Conservation (phyloP, 2,113 vertebrate species). For the Hippocampus mohnikei region DNA sequence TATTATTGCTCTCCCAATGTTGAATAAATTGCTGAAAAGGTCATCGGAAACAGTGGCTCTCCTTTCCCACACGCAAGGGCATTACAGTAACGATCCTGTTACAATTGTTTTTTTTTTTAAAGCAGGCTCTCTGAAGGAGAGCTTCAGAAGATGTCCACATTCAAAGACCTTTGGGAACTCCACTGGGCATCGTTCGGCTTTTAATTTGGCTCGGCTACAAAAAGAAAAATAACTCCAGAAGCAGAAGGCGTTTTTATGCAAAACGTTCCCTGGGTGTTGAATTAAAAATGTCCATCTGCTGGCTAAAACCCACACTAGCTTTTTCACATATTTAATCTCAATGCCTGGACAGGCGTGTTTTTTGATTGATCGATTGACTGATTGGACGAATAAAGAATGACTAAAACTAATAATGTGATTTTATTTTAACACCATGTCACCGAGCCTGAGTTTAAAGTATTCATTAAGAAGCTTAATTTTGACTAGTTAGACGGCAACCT, state of each 20-base stretch:
- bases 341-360: not conserved
- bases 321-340: not conserved
- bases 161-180: not conserved
- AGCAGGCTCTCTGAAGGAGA: not conserved
- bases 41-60: too few relatives aligned
- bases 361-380: too few relatives aligned
- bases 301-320: not conserved
- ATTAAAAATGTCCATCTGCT: slow-evolving; percentile 1
- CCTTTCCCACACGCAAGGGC: too few relatives aligned
- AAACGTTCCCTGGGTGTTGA: not conserved
- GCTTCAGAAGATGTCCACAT: not conserved
- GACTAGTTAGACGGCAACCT: not conserved
- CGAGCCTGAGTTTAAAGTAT: not conserved
- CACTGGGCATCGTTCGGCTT: not conserved
- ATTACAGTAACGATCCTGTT: too few relatives aligned
- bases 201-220: not conserved
- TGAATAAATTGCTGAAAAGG: too few relatives aligned
- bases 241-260: not conserved
- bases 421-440: not conserved
- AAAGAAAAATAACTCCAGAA: not conserved
- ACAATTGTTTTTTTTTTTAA: too few relatives aligned
- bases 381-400: not conserved
- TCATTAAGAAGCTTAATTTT: not conserved
- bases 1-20: too few relatives aligned
- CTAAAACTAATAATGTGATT: not conserved